Conservation (phyloP, 35 echinoderm and acorn worm species). For the Hemicentrotus pulcherrimus region DNA sequence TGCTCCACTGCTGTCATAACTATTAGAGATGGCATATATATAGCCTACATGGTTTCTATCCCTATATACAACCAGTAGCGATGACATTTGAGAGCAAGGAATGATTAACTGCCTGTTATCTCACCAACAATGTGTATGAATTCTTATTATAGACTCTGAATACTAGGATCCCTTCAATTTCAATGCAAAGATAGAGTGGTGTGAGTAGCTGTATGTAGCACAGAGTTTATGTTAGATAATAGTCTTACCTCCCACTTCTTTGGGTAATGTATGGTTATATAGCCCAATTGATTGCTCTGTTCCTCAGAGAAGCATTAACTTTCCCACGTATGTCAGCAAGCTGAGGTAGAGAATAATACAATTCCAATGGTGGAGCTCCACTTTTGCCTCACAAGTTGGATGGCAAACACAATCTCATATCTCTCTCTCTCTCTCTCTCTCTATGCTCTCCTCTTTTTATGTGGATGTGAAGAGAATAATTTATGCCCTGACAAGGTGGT, state of each 20-base stretch:
- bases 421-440: neutral
- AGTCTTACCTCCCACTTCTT: neutral
- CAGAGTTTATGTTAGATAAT: neutral
- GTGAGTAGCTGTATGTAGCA: neutral
- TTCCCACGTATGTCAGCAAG: neutral
- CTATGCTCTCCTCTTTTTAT: neutral
- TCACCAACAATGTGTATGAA: neutral
- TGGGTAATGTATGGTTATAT: neutral
- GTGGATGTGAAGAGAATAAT: neutral
- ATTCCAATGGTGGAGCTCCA: neutral
- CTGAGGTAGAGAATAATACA: neutral
- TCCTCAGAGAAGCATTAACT: too few relatives aligned
- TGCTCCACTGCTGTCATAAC: neutral
- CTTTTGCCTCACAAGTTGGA: neutral
- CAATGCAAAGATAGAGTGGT: neutral
- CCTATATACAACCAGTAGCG: neutral
- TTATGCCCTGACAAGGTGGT: conserved; percentile 6
- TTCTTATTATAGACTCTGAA: neutral
- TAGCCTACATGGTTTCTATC: neutral
- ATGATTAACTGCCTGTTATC: neutral
- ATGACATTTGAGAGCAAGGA: neutral
- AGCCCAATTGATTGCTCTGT: neutral
- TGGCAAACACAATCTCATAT: neutral
- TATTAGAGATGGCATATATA: neutral
- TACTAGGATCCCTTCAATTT: neutral